Evolutionary conservation across 2,113 vertebrate species (phyloP).

Genomic region (Cervus canadensis): DNA sequence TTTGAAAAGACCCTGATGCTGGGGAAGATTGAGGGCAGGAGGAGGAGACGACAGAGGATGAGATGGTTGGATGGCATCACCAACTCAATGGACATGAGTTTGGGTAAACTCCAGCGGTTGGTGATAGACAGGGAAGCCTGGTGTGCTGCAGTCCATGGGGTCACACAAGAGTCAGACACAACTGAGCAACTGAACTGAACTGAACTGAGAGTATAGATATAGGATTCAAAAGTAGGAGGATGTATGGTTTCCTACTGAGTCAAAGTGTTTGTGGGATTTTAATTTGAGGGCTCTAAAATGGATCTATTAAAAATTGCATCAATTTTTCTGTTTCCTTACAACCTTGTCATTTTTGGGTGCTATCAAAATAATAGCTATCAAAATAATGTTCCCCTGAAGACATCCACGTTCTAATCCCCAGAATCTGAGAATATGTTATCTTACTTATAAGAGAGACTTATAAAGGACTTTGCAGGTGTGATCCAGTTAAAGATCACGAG

Average conservation of each 20-base stretch:
- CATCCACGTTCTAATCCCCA: neutral
- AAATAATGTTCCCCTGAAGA: neutral
- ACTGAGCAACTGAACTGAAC: neutral
- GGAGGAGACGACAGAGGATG: neutral
- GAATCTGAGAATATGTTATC: neutral
- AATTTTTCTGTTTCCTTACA: neutral
- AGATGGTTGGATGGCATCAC: neutral
- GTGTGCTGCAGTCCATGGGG: neutral
- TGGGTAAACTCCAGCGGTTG: neutral
- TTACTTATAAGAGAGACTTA: neutral
- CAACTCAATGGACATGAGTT: neutral
- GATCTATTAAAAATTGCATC: neutral
- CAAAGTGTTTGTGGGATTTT: neutral
- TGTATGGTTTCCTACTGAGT: neutral
- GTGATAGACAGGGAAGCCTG: neutral
- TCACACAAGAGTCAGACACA: neutral
- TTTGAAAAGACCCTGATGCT: neutral
- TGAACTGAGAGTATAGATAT: neutral
- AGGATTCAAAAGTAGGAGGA: neutral
- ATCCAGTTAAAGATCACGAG: neutral
- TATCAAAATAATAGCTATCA: neutral
- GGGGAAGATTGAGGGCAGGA: neutral
- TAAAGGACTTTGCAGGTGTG: neutral
- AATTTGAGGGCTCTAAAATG: neutral
- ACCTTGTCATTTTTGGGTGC: neutral